Evolutionary conservation across 2,888 invertebrate species (phyloP).

Genomic region (Sylvicola cinctus): DNA sequence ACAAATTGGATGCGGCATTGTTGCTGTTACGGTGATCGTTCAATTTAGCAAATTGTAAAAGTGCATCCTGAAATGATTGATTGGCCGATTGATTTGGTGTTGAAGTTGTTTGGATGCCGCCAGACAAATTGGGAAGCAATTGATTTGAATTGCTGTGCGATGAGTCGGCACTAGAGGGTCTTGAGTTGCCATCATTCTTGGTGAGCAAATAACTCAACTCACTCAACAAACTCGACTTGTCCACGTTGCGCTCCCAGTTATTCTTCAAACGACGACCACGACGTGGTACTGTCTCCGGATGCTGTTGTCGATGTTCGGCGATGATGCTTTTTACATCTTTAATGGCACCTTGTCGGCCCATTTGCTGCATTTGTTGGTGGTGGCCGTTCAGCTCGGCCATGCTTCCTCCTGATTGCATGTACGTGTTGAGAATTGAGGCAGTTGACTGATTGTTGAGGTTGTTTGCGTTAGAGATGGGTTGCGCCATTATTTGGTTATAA

Average conservation of each 20-base stretch:
- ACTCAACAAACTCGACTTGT: background rate
- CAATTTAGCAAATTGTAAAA: slow-evolving; percentile 51
- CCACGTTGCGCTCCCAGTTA: slow-evolving; percentile 16
- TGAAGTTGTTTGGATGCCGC: slow-evolving; percentile 18
- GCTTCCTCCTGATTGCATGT: background rate
- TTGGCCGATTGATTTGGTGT: slow-evolving; percentile 28
- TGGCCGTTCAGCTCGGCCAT: slow-evolving; percentile 1
- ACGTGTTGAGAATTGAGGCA: slow-evolving; percentile 6
- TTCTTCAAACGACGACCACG: slow-evolving; percentile 39
- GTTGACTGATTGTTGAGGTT: slow-evolving; percentile 9
- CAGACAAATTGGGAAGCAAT: slow-evolving; percentile 6
- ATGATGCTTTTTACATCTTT: slow-evolving; percentile 66
- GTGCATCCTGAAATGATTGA: slow-evolving; percentile 46
- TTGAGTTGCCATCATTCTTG: slow-evolving; percentile 9
- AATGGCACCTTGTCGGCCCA: slow-evolving; percentile 54
- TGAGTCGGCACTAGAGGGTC: slow-evolving; percentile 31
- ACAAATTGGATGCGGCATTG: slow-evolving; percentile 6
- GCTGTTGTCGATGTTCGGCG: slow-evolving; percentile 56
- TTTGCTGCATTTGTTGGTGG: slow-evolving; percentile 6
- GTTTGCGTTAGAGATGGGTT: background rate
- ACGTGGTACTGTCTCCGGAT: slow-evolving; percentile 51
- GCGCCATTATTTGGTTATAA: background rate
- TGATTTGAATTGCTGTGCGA: slow-evolving; percentile 27
- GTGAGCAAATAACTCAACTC: slow-evolving; percentile 1
- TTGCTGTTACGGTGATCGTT: slow-evolving; percentile 12